Base-by-base conservation (phyloP, 2,797 vertebrate genomes). In the Decapterus maruadsi region DNA sequence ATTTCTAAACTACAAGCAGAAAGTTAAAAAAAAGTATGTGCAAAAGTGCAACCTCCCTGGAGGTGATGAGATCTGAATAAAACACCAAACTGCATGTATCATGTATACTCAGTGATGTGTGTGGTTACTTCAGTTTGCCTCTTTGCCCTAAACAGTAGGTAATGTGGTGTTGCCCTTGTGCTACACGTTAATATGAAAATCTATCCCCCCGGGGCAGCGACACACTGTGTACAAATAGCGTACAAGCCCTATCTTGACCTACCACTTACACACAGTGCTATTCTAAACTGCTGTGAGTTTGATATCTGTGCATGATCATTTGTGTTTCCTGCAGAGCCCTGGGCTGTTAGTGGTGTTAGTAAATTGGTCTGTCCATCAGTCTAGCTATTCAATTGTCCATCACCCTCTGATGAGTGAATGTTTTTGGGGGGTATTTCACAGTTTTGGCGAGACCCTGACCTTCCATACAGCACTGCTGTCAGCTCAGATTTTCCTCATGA, bases 31-130 rank as follows among this genome's bases (percentile, higher is more conserved):
- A 26, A 26, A 59, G 16, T 40, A 69, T 4, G 8, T 59, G 56
- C 13, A 68, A 40, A 6, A 59, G n/a, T 51, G 48, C 10, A 73
- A 14, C 59, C 51, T 76, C 75, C 80, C 76, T 34, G 2, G 75
- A 74, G 82, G 69, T 59, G 53, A 31, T 26, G 53, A 71, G 61
- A 76, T 78, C 14, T 87, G 51, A 89, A 91, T 83, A 85, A 85
- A 81, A 82, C 62, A 83, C 51, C 60, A 72, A 58, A 79, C 54
- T 61, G 40, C 26, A 17, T 78, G 68, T 57, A 72, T 86, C 77
- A 80, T 77, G 74, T 82, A 63, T 38, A 78, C 61, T 56, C 75
- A 64, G 55, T 80, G 72, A 84, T 71, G 65, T 77, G 83, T 85
- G 63, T 68, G 55, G 55, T 64, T 72, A 67, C 38, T 46, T 69